phyloP scores from a whole-genome alignment of 1,140 invertebrate genomes.

The Pseudoatta argentina region DNA sequence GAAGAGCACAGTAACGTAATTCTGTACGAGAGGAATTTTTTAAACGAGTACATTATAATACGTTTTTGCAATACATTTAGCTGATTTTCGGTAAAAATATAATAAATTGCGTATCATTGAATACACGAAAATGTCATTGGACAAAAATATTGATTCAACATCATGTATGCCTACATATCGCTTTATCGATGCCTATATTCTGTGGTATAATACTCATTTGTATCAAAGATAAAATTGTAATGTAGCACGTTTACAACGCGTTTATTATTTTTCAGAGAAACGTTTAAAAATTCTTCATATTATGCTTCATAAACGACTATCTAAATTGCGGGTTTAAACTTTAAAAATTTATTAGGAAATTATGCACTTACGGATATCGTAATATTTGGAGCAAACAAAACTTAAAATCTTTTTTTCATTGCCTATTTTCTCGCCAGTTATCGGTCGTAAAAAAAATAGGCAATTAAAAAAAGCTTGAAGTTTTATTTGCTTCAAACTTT shows the following conservation, averaged over 20 bases:
- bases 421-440: too few species aligned
- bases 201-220: slow-evolving; percentile 33
- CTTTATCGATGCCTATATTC: slow-evolving; percentile 26
- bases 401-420: too few species aligned
- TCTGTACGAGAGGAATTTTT: slow-evolving; percentile 24
- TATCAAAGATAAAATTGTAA: slow-evolving; percentile 24
- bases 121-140: slow-evolving; percentile 16
- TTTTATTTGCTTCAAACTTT: slow-evolving; percentile 21
- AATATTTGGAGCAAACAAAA: too few species aligned
- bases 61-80: slow-evolving; percentile 38
- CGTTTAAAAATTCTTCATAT: neutral
- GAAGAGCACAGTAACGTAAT: slow-evolving; percentile 71
- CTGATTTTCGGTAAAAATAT: neutral
- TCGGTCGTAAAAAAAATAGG: too few species aligned
- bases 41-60: slow-evolving; percentile 30
- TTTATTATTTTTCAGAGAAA: slow-evolving; percentile 21
- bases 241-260: neutral
- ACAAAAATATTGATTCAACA: slow-evolving; percentile 21
- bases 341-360: slow-evolving; percentile 26
- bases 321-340: neutral
- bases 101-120: neutral
- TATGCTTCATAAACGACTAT: neutral
- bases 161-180: slow-evolving; percentile 48
- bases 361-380: neutral
- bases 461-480: neutral